Base-by-base conservation (phyloP, 1,140 invertebrate genomes). In the Caenorhabditis remanei region DNA sequence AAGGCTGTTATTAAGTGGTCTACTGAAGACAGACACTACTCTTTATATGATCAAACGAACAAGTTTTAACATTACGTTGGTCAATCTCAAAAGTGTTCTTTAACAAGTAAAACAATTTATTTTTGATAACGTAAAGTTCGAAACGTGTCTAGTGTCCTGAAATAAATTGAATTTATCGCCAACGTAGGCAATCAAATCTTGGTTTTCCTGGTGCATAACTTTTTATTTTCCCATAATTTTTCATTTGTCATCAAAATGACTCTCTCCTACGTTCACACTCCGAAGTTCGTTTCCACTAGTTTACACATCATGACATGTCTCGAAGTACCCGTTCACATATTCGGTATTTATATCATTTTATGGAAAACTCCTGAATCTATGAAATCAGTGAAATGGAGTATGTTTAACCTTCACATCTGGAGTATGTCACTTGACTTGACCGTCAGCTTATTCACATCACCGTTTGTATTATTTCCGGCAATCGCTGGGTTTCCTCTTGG, bases 321-420 rank as follows among this genome's bases (percentile, higher is more conserved):
- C 4, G 56, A 61, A 61, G n/a, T 61, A 21, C 56, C 56, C 2
- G 56, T 61, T n/a, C 56, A 61, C n/a, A 24, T 61, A 4, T n/a
- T 61, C 4, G 56, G 56, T 5, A n/a, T 61, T n/a, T 61, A 61
- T 24, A 61, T 61, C 16, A 61, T 61, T 21, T 24, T 61, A n/a
- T 5, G 13, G 2, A 21, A 61, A 21, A 61, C 56, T 16, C 56
- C 56, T 9, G 56, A 61, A n/a, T 16, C 56, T 9, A 61, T 61
- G 56, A 61, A 61, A 61, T 61, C 56, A 14, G 56, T 61, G 56
- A 61, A 61, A 61, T 61, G 56, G 56, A 61, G 56, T n/a, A 61
- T 61, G 56, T 61, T 61, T n/a, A 61, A 61, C 56, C 8, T 61
- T 2, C 56, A 61, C n/a, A 9, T 61, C n/a, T 61, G 56, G 56